Conservation (phyloP, 2,797 vertebrate species). For the Acipenser oxyrinchus region DNA sequence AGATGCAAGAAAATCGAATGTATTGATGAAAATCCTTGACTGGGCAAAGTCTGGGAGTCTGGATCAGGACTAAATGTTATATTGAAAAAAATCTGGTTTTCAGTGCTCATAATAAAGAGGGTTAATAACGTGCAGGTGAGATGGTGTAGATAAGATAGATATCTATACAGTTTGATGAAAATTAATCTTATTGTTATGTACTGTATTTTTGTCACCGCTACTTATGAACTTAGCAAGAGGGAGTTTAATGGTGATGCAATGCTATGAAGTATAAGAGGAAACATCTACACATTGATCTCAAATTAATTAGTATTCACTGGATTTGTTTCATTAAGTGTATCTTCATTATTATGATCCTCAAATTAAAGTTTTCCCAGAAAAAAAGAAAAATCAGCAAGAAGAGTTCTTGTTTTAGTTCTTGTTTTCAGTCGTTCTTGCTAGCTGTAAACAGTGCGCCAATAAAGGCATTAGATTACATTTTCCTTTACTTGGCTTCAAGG, state of each 20-base stretch:
- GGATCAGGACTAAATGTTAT: not conserved
- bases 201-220: constrained; percentile 15
- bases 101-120: not conserved
- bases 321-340: no score
- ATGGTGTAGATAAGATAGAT: no score
- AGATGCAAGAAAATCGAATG: not conserved
- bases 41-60: constrained; percentile 2
- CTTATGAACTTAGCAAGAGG: no score
- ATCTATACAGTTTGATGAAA: not conserved
- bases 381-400: no score
- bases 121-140: not conserved
- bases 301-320: not conserved
- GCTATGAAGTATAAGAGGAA: not conserved
- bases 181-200: not conserved
- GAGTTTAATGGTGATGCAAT: constrained; percentile 8
- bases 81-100: not conserved
- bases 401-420: no score
- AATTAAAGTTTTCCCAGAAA: no score
- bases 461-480: no score
- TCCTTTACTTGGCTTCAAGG: no score
- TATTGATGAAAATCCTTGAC: constrained; percentile 19
- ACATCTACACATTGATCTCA: not conserved
- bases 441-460: no score
- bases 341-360: no score
- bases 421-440: no score